Conservation (phyloP, 2,113 vertebrate species). For the Grus americana region DNA sequence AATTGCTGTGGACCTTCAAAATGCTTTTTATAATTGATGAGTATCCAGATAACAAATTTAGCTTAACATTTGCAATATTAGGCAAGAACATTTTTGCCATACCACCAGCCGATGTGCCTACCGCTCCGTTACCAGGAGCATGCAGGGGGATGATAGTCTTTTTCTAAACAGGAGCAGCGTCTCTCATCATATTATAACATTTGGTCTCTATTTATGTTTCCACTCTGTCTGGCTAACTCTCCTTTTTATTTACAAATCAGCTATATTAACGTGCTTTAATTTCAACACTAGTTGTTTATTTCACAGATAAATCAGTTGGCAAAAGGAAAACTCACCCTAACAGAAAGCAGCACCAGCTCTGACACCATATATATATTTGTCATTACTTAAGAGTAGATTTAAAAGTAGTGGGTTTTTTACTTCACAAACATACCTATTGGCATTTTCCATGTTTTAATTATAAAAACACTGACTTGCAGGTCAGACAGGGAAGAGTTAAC, state of each 20-base stretch:
- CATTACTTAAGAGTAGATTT: not conserved
- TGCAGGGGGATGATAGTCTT: not conserved
- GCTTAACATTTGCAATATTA: not conserved
- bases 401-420: not conserved
- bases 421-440: not conserved
- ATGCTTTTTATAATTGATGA: not conserved
- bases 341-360: not conserved
- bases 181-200: constrained; percentile 36
- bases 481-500: not conserved
- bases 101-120: not conserved
- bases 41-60: not conserved
- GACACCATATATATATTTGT: not conserved
- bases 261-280: constrained; percentile 33
- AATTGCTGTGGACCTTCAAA: not conserved
- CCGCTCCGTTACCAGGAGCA: not conserved
- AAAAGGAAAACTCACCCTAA: not conserved
- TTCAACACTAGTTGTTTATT: constrained; percentile 27
- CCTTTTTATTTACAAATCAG: constrained; percentile 51
- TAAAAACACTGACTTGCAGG: not conserved
- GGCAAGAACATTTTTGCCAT: not conserved
- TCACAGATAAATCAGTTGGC: constrained; percentile 21
- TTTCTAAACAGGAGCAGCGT: not conserved
- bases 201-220: constrained; percentile 58
- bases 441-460: not conserved
- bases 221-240: constrained; percentile 19